Percentiles rank a stretch among this genome's conserved stretches.
Conservation (phyloP, 2,113 vertebrate genomes). For the Bos taurus region ARS-UCD2.0 NC_037342.1:4758501-4759000, state of each 20-base stretch:
- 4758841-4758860: background rate
- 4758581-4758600: constrained; percentile 6
- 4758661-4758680: background rate
- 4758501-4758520: background rate
- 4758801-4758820: background rate
- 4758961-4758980: too few species aligned
- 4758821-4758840: background rate
- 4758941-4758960: background rate
- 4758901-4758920: background rate
- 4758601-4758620: background rate
- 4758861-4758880: background rate
- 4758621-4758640: background rate
- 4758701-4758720: background rate
- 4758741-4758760: background rate
- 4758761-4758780: background rate
- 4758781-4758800: background rate
- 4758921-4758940: background rate
- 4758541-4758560: background rate
- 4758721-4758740: background rate
- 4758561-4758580: background rate
- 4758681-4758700: background rate
- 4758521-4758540: background rate
- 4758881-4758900: background rate
- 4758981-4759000: too few species aligned
- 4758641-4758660: background rate